Evolutionary conservation across 2,113 vertebrate species (phyloP).

Genomic region (Campylomormyrus numenius): DNA sequence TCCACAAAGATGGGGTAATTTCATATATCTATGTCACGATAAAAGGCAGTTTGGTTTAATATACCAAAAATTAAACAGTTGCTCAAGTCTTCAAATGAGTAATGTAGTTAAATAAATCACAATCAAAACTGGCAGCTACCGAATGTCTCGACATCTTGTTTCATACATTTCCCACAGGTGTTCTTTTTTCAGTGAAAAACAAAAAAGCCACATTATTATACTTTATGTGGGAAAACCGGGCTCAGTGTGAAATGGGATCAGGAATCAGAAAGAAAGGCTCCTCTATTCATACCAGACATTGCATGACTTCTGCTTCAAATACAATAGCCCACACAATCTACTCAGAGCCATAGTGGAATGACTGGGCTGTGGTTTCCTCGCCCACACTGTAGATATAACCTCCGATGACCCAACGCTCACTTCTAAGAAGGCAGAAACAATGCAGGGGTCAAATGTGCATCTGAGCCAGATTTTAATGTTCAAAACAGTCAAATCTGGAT

Average conservation of each 20-base stretch:
- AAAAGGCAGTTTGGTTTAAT: not conserved
- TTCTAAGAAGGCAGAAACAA: conserved; percentile 17
- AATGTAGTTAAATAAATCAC: not conserved
- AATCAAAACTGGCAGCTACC: not conserved
- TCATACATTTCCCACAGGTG: not conserved
- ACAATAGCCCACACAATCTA: conserved; percentile 46
- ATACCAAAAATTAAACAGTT: not conserved
- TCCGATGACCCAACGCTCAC: conserved; percentile 29
- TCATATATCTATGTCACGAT: not conserved
- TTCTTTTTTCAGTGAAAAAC: not conserved
- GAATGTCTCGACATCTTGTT: not conserved
- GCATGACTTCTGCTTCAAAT: conserved; percentile 17
- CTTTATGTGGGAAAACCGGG: not conserved
- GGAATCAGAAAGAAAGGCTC: conserved; percentile 24
- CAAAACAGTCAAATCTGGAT: not conserved
- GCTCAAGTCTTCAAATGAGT: not conserved
- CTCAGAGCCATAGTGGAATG: conserved; percentile 26
- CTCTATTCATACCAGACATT: conserved; percentile 32
- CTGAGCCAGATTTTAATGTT: conserved; percentile 3
- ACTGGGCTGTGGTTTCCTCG: conserved; percentile 41
- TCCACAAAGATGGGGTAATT: not conserved
- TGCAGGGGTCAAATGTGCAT: not conserved
- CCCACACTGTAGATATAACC: conserved; percentile 28
- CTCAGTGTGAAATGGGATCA: not conserved
- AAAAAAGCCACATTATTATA: not conserved